These are phyloP conservation scores for Busseola fusca DNA, from an alignment of 2,888 invertebrate genomes.

Conservation along the genomic window DNA sequence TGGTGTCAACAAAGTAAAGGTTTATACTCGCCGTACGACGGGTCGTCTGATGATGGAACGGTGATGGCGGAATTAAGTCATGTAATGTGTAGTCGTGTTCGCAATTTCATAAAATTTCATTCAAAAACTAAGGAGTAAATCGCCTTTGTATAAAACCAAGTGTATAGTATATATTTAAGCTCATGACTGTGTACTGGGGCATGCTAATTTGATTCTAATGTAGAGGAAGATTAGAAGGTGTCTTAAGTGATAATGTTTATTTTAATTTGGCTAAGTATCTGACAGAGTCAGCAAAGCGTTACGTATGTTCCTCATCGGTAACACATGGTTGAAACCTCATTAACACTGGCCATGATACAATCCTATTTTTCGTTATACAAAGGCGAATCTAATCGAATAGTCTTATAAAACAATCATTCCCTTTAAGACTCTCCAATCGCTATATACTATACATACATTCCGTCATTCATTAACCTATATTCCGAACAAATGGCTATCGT, in stretches of 20 bases:
- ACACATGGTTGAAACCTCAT: not conserved
- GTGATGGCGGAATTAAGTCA: too few species aligned
- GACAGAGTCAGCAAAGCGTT: not conserved
- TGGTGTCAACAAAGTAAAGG: too few species aligned
- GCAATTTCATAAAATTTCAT: too few species aligned
- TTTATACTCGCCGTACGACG: too few species aligned
- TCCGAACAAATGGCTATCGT: conserved; percentile 35
- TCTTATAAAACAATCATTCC: not conserved
- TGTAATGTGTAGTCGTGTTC: too few species aligned
- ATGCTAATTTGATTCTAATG: too few species aligned
- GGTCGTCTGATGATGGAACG: too few species aligned
- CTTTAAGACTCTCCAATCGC: not conserved
- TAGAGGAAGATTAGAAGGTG: too few species aligned
- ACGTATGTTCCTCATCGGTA: not conserved
- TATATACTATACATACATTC: not conserved
- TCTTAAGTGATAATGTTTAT: not conserved
- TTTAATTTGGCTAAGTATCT: not conserved
- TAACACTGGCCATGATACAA: not conserved
- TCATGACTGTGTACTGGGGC: too few species aligned
- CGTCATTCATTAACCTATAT: conserved; percentile 39
- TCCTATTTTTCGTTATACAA: not conserved
- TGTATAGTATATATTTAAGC: too few species aligned
- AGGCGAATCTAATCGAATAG: not conserved
- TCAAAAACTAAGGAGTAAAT: too few species aligned
- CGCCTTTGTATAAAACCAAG: too few species aligned